Conservation (phyloP, 1,140 invertebrate genomes). For the Steinernema khuongi region DNA sequence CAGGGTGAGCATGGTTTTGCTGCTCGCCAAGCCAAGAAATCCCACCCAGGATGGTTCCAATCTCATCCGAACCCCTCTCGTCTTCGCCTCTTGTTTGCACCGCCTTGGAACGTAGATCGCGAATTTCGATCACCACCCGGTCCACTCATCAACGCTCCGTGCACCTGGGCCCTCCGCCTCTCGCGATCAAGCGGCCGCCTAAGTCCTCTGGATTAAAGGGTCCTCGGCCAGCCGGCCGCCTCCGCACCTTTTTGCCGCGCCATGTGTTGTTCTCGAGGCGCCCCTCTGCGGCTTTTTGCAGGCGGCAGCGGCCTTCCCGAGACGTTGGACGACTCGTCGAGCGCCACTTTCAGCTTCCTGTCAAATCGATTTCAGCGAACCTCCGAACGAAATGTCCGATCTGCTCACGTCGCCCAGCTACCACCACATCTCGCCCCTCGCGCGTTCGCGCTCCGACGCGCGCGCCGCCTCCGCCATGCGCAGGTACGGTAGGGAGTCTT, state of each 20-base stretch:
- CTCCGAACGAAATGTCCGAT: conserved; percentile 31
- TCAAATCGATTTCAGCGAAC: conserved; percentile 21
- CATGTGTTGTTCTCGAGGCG: conserved; percentile 25
- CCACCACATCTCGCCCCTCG: conserved; percentile 46
- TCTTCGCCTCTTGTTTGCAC: too few relatives aligned
- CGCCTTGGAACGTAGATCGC: too few relatives aligned
- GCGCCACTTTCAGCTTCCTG: not conserved
- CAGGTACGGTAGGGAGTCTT: too few relatives aligned
- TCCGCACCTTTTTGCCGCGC: conserved; percentile 22
- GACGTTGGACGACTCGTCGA: conserved; percentile 4
- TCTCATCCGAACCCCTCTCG: too few relatives aligned
- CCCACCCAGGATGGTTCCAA: too few relatives aligned
- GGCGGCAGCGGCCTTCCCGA: not conserved
- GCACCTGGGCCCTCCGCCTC: too few relatives aligned
- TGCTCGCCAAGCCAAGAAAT: too few relatives aligned
- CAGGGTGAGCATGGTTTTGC: too few relatives aligned
- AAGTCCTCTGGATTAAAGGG: too few relatives aligned
- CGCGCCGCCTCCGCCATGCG: conserved; percentile 30
- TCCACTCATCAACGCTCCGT: too few relatives aligned
- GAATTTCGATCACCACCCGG: too few relatives aligned
- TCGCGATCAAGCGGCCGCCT: too few relatives aligned
- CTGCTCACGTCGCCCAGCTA: conserved; percentile 43
- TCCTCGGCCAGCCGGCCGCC: conserved; percentile 11
- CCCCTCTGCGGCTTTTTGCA: conserved; percentile 17
- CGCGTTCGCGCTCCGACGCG: conserved; percentile 39